Evolutionary conservation across 2,113 vertebrate genomes (phyloP), one percentile per base, ranked within the genome.

Genomic region (Gallinago media): DNA sequence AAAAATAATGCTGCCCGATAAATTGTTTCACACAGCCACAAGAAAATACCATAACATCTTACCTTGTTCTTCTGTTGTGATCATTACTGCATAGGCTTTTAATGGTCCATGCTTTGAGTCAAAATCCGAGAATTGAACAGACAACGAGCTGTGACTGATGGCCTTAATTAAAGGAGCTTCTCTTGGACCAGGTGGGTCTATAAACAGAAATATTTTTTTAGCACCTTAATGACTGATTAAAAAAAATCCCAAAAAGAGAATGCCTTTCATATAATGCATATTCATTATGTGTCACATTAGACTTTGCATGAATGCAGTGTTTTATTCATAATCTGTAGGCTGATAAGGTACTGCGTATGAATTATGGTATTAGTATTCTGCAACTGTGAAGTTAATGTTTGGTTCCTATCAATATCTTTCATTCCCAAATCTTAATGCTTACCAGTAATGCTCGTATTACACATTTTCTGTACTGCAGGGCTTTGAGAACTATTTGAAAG

Each of bases 381-480:
- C n/a, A 84, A 21, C 11, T 12, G 15, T 4, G 1, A 90, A 55
- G n/a, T 52, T 59, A 32, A 1, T 29, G 40, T 38, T 86, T 88
- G 49, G 18, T 17, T 40, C 40, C 50, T 56, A 59, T 3, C 14
- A 73, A 7, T 52, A 40, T 46, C 18, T 50, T 67, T 47, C 20
- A 40, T 25, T 38, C 21, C 59, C 21, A 34, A 68, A 73, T 65
- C 38, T 42, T 65, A 9, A 13, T 9, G 50, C 98, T 89, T 98
- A 99, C 99, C 90, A 92, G 98, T 98, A 92, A 99, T 98, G 85
- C 98, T 97, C 0, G 99, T 99, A 9, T 0, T 17, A 77, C 99
- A 99, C 16, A 1, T 1, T 2, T 2, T 4, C 4, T 32, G 3
- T 32, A 59, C 5, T 9, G 97, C 29, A 8, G 2, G 9, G 44